Base-by-base conservation (phyloP, 2,797 vertebrate species). In the Adelosebastes latens region DNA sequence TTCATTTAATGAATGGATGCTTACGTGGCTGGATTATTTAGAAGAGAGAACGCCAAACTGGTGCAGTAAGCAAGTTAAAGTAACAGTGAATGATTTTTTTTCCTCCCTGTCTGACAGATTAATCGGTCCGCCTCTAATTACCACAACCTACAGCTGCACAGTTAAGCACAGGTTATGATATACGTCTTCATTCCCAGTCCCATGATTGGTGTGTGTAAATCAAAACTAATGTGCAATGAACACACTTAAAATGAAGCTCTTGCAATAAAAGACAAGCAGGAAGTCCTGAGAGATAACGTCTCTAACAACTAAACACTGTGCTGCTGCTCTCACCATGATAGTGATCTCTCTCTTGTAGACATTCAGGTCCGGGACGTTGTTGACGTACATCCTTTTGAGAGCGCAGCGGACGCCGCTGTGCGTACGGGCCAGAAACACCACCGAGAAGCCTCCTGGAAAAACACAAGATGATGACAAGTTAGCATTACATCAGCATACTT, bases 351-450 rank as follows among this genome's bases (percentile, higher is more conserved):
- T 96, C 95, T 97, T 99, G 95, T 97, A 99, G 86, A 98, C 92
- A 77, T 96, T 99, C 84, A 99, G 96, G 89, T 99, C 99, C 0
- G 96, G 91, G 73, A 97, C 89, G 0, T 97, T 99, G 90, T 99
- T 99, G 63, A 99, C 98, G 52, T 97, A 99, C 98, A 99, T 99
- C 82, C 98, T 94, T 80, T 99, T 99, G 79, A 99, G 96, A 0
- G 99, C 99, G 14, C 97, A 98, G 56, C 97, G 97, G 1, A 96
- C 79, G 18, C 98, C 98, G 8, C 97, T 95, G 68, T 98, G 96
- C 0, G 96, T 97, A 2, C 97, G 97, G 20, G 97, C 98, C 83
- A 99, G 91, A 46, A 99, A 99, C 86, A 99, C 99, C 4, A 98
- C 98, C 0, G 99, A 99, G 88, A 99, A 99, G 16, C 99, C 99